phyloP scores from a whole-genome alignment of 2,797 vertebrate genomes.

The Myripristis jacobus region DNA sequence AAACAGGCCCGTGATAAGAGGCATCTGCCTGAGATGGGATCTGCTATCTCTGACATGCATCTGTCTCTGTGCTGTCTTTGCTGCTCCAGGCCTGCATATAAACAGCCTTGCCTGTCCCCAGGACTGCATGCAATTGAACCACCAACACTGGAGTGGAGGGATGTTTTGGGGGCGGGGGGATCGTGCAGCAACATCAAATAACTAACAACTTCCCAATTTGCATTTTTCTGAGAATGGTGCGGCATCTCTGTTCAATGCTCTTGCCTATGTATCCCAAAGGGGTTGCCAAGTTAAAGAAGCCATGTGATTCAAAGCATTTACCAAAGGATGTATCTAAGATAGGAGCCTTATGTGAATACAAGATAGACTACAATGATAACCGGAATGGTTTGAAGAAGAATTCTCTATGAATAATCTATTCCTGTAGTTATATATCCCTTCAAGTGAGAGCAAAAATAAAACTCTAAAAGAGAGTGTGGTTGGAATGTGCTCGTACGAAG shows the following conservation, averaged over 20 bases:
- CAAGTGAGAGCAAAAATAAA: slow-evolving; percentile 60
- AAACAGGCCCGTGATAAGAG: slow-evolving; percentile 82
- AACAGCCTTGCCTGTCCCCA: slow-evolving; percentile 81
- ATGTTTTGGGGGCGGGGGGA: slow-evolving; percentile 73
- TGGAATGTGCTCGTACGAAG: slow-evolving; percentile 24
- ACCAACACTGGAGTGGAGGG: slow-evolving; percentile 80
- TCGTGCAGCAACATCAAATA: slow-evolving; percentile 83
- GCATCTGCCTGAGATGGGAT: slow-evolving; percentile 83
- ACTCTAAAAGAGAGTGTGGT: slow-evolving; percentile 46
- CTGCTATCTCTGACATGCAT: slow-evolving; percentile 89
- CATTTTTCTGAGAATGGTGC: slow-evolving; percentile 80
- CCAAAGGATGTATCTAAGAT: slow-evolving; percentile 75
- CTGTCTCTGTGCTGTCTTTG: slow-evolving; percentile 84
- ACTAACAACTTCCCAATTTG: slow-evolving; percentile 85
- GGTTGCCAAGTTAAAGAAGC: slow-evolving; percentile 76
- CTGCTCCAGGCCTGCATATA: slow-evolving; percentile 86
- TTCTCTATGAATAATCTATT: slow-evolving; percentile 72
- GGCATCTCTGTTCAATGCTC: slow-evolving; percentile 70
- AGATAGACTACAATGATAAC: slow-evolving; percentile 77
- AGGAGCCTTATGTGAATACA: slow-evolving; percentile 78
- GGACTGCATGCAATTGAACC: slow-evolving; percentile 82
- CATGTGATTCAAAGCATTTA: slow-evolving; percentile 79
- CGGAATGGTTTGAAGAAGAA: slow-evolving; percentile 66
- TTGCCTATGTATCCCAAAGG: slow-evolving; percentile 78
- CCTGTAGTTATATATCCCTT: slow-evolving; percentile 68